Evolutionary conservation across 2,888 invertebrate species (phyloP).

Genomic region (Mellilla xanthometata): DNA sequence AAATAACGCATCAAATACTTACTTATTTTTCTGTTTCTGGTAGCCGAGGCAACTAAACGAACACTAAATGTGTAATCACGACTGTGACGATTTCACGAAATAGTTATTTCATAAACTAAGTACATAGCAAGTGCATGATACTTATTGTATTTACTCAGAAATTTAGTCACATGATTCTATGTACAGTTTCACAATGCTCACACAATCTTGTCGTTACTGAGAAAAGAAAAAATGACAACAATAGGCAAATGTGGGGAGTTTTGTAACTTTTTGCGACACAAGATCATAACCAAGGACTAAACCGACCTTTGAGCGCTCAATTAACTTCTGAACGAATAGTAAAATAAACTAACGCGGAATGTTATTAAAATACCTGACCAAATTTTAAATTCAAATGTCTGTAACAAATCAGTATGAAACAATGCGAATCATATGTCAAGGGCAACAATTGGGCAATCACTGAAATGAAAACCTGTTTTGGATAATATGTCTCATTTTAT

Average conservation of each 20-base stretch:
- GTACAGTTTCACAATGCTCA: conserved; percentile 20
- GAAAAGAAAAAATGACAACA: conserved; percentile 38
- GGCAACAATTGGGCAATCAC: conserved; percentile 20
- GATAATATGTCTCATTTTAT: conserved; percentile 54
- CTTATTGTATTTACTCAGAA: not conserved
- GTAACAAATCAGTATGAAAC: conserved; percentile 31
- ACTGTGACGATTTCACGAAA: not conserved
- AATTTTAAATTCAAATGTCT: conserved; percentile 25
- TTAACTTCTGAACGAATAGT: conserved; percentile 31
- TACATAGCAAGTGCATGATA: not conserved
- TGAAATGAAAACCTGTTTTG: conserved; percentile 24
- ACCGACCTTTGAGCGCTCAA: conserved; percentile 45
- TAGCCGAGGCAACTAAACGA: no score
- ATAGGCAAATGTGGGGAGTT: conserved; percentile 36
- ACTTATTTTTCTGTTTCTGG: no score
- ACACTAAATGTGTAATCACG: conserved; percentile 8
- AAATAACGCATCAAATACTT: no score
- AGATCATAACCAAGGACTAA: conserved; percentile 40
- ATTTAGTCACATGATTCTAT: conserved; percentile 18
- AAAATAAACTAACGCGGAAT: conserved; percentile 15
- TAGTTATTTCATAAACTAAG: not conserved
- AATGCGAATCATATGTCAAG: conserved; percentile 34
- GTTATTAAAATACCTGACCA: conserved; percentile 31
- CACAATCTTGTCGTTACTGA: conserved; percentile 29
- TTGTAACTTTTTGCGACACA: conserved; percentile 40